Base-by-base conservation (phyloP, 2,113 vertebrate genomes). In the rat (Rattus norvegicus) region DNA sequence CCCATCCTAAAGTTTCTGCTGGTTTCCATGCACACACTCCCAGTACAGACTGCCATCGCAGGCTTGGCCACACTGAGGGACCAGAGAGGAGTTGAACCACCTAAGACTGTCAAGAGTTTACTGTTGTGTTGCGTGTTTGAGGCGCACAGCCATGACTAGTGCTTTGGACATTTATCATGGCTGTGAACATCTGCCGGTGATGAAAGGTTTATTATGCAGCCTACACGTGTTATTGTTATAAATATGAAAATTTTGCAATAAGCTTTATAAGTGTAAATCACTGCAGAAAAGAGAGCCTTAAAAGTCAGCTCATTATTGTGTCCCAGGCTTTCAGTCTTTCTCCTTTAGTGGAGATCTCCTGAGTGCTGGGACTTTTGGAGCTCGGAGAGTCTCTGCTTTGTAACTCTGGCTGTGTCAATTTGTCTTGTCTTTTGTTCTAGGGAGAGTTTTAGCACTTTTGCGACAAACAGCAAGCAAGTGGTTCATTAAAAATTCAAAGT, bases 401-500 rank as follows among this genome's bases (percentile, higher is more conserved):
- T 79, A 81, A 80, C 24, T 76, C 52, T 26, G 79, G 39, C 76
- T 59, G 70, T 49, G 80, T 86, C 3, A 28, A 8, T 39, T 93
- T 90, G 87, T 91, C 47, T 94, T 61, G 56, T 86, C 36, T 81
- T 63, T 85, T 61, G 30, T 88, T 91, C 43, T n/a, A 85, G 54
- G 12, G 70, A 83, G 36, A 95, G 91, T 49, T 88, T 96, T 67
- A 91, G 65, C 61, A 73, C 43, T 33, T 97, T 91, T 97, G 61
- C 77, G 94, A 81, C 30, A 89, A 89, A 92, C 1, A 88, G 89
- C 69, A 96, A 93, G 91, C 17, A 96, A 93, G 91, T 19, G 26
- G 80, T 88, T 97, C 76, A 73, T 93, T 95, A 85, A 95, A 97
- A 95, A 97, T 88, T 92, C 80, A 86, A 56, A 93, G 89, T 92